A percentile compares a stretch with the other conserved stretches of the same genome.
Evolutionary conservation across 2,888 invertebrate species (phyloP).

Genomic region (Drosophila neonasuta): DNA sequence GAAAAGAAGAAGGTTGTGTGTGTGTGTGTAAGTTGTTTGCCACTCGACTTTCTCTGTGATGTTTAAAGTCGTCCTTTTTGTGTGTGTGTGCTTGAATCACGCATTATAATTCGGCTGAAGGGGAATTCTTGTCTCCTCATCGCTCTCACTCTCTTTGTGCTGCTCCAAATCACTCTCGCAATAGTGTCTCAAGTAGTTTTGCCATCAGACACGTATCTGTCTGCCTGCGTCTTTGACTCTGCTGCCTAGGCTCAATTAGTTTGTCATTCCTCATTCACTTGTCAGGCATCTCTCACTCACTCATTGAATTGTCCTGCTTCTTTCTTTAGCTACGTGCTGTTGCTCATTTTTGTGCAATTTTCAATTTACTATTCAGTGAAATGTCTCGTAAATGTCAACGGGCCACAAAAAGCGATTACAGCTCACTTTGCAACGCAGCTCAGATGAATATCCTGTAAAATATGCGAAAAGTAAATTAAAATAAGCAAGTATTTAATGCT

Average conservation of each 20-base stretch:
- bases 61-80: constrained; percentile 48
- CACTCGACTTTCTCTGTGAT: constrained; percentile 26
- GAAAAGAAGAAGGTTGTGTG: constrained; percentile 14
- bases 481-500: not conserved
- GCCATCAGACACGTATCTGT: constrained; percentile 48
- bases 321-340: constrained; percentile 32
- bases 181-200: constrained; percentile 57
- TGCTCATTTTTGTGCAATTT: constrained; percentile 58
- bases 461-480: not conserved
- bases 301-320: not conserved
- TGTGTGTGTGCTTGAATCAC: constrained; percentile 44
- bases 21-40: constrained; percentile 43
- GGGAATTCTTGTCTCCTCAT: not conserved
- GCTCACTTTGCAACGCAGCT: not conserved
- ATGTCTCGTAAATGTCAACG: constrained; percentile 63
- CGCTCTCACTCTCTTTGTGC: not conserved
- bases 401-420: constrained; percentile 32
- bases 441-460: constrained; percentile 28
- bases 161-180: constrained; percentile 9
- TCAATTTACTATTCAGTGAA: constrained; percentile 55
- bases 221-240: constrained; percentile 19
- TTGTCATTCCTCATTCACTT: constrained; percentile 60
- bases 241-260: constrained; percentile 57
- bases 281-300: constrained; percentile 14
- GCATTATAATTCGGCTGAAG: constrained; percentile 39